Evolutionary conservation across 2,797 vertebrate species (phyloP).

Genomic region (Chelidonichthys spinosus): DNA sequence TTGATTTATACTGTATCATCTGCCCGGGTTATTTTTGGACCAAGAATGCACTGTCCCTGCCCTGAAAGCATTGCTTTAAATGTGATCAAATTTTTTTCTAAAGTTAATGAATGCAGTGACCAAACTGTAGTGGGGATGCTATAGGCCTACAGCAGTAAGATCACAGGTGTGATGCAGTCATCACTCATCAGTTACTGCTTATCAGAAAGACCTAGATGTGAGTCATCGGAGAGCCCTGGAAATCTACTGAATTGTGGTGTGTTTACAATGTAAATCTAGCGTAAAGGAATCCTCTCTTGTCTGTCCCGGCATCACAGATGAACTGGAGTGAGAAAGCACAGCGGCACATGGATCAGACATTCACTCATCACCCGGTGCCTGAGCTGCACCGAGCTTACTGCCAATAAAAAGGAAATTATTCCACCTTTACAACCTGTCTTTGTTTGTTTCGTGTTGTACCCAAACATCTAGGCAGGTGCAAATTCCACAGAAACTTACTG

Average conservation of each 20-base stretch:
- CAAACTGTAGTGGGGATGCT: not conserved
- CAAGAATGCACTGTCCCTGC: constrained; percentile 55
- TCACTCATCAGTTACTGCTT: not conserved
- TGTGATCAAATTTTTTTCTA: too few relatives aligned
- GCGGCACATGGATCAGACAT: constrained; percentile 29
- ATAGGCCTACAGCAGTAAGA: not conserved
- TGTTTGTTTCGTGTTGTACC: constrained; percentile 21
- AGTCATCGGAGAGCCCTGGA: constrained; percentile 56
- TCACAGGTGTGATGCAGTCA: too few relatives aligned
- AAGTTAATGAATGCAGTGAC: too few relatives aligned
- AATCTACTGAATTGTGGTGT: constrained; percentile 56
- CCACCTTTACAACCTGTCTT: constrained; percentile 34
- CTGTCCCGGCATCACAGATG: constrained; percentile 64
- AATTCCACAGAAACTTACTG: constrained; percentile 15
- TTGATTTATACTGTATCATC: constrained; percentile 77
- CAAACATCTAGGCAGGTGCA: constrained; percentile 30
- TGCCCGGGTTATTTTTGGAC: constrained; percentile 70
- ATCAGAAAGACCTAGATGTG: constrained; percentile 18
- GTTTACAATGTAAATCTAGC: constrained; percentile 64
- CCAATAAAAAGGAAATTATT: constrained; percentile 69
- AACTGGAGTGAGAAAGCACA: constrained; percentile 56
- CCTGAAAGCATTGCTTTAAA: constrained; percentile 27
- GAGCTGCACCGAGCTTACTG: constrained; percentile 37
- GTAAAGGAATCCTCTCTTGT: constrained; percentile 69
- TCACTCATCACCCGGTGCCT: constrained; percentile 32